Conservation (phyloP, 2,797 vertebrate genomes). For the Discoglossus pictus region DNA sequence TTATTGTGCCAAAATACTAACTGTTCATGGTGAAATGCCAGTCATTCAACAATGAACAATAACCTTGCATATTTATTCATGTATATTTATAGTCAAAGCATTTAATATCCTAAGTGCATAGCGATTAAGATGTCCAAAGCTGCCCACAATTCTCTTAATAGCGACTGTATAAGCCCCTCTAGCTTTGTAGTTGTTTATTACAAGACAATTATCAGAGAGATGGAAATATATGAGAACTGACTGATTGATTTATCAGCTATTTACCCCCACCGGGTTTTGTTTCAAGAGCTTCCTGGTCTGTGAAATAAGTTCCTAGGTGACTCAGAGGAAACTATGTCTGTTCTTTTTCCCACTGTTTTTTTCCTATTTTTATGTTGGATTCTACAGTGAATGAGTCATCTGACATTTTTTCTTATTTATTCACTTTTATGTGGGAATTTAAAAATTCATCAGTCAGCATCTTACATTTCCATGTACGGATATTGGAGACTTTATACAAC, state of each 20-base stretch:
- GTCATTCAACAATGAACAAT: too few species aligned
- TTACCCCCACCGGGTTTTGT: neutral
- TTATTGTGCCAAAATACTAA: too few species aligned
- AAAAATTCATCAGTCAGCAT: conserved; percentile 17
- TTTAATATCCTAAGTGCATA: too few species aligned
- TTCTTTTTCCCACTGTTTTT: conserved; percentile 17
- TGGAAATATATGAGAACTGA: too few species aligned
- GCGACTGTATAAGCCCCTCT: too few species aligned
- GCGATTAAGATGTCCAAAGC: too few species aligned
- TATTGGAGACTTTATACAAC: conserved; percentile 14
- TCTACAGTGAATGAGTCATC: conserved; percentile 13
- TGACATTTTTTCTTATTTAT: conserved; percentile 19
- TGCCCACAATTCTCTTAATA: too few species aligned
- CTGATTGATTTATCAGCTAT: conserved; percentile 34
- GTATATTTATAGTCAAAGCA: too few species aligned
- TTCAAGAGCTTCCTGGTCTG: neutral
- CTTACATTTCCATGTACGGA: conserved; percentile 20
- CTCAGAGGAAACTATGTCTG: conserved; percentile 38
- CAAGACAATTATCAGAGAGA: too few species aligned
- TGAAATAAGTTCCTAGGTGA: conserved; percentile 7
- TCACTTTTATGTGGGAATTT: conserved; percentile 23
- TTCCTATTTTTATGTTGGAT: conserved; percentile 19
- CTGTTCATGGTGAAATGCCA: too few species aligned
- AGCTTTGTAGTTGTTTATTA: too few species aligned
- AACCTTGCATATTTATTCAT: too few species aligned